Evolutionary conservation across 2,888 invertebrate species (phyloP).

Genomic region (Acrobeloides nanus): DNA sequence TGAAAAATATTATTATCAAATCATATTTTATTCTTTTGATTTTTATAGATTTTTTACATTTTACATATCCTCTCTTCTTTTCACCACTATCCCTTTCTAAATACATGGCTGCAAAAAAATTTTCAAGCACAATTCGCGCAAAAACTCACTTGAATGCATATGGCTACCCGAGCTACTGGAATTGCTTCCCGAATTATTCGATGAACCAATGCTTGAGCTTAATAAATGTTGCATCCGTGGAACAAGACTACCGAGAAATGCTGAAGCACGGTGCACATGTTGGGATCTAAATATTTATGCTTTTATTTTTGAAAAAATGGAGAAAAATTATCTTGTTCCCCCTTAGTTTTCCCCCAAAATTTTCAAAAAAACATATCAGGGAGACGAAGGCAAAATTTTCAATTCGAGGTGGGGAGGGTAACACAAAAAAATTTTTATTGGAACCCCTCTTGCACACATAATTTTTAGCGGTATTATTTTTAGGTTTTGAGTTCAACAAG

Average conservation of each 20-base stretch:
- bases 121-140: too few species aligned
- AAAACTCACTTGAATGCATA: not conserved
- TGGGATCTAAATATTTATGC: slow-evolving; percentile 20
- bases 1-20: too few species aligned
- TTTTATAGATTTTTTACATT: too few species aligned
- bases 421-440: not conserved
- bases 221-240: slow-evolving; percentile 44
- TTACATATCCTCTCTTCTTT: too few species aligned
- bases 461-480: too few species aligned
- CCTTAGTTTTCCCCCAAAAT: not conserved
- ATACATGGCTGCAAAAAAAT: too few species aligned
- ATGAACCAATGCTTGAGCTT: slow-evolving; percentile 13
- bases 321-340: not conserved
- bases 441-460: too few species aligned
- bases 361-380: not conserved
- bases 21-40: too few species aligned
- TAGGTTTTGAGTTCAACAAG: too few species aligned
- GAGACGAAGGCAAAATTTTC: slow-evolving; percentile 1
- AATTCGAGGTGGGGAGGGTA: not conserved
- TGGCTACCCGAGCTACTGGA: not conserved
- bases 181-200: slow-evolving; percentile 1
- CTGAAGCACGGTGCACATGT: slow-evolving; percentile 30
- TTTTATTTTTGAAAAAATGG: not conserved
- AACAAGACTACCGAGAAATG: slow-evolving; percentile 35
- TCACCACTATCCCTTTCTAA: too few species aligned